Evolutionary conservation across 2,888 invertebrate genomes (phyloP), one percentile per base, ranked within the genome.

Genomic region (Zootermopsis nevadensis): DNA sequence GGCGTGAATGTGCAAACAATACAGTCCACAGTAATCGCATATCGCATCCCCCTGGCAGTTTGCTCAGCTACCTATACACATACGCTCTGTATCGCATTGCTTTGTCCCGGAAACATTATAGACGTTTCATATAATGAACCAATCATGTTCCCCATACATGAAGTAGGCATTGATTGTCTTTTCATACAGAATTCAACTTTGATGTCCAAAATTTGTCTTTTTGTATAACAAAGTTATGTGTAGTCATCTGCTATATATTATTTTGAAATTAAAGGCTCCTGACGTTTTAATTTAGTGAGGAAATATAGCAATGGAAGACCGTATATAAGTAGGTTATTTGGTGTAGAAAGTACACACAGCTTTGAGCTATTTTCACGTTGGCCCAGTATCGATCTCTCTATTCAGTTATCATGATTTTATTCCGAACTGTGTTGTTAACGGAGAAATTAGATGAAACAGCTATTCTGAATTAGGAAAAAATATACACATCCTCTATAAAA

Each of bases 71-170:
- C 72, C 72, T 35, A 38, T 74, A 33, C 33, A 33, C 69, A 30
- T 27, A 35, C 35, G 24, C 72, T 24, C n/a, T 33, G 48, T 35
- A 60, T 55, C 60, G 35, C 60, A 66, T 30, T 66, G 79, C 79
- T 79, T 79, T 79, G 79, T 79, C 66, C 12, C 66, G 66, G 79
- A 30, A 42, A 55, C 55, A 77, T 77, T 77, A 77, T 77, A 77
- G 77, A 77, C 77, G 77, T 77, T 83, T 83, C 67, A 53, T 79
- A 83, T 83, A 81, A 83, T 81, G 67, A 81, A 81, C 81, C 80
- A 81, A 83, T 83, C 83, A 81, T 67, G 81, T 66, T 35, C 27
- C 79, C 38, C 79, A 33, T 77, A 42, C 77, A 77, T 79, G 66
- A 79, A 79, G 79, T 60, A 79, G 79, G 66, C 79, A 79, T 79